Evolutionary conservation across 53 echinoderm and acorn worm genomes (phyloP).

Genomic region (Antedon mediterranea): DNA sequence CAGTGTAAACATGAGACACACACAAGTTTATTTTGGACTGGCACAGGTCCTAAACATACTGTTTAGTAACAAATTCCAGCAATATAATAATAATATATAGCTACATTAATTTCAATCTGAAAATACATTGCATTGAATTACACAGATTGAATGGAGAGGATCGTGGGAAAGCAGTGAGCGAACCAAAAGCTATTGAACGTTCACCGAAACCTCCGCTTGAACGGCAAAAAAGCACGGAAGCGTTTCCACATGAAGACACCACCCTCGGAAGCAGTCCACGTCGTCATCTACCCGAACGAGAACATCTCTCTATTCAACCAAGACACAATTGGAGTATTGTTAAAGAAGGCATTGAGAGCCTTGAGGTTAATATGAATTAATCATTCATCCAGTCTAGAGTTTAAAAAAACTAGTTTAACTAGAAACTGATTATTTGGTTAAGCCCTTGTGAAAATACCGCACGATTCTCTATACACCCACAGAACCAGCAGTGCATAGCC

Average conservation of each 20-base stretch:
- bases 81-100: too few relatives aligned
- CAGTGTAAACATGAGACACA: too few relatives aligned
- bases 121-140: background rate
- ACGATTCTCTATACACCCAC: too few relatives aligned
- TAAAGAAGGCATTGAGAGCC: slow-evolving; percentile 59
- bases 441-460: too few relatives aligned
- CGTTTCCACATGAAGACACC: slow-evolving; percentile 24
- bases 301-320: slow-evolving; percentile 84
- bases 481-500: too few relatives aligned
- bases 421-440: too few relatives aligned
- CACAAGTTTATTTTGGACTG: too few relatives aligned
- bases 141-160: background rate
- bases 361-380: slow-evolving; percentile 38
- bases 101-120: too few relatives aligned
- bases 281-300: slow-evolving; percentile 59
- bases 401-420: too few relatives aligned
- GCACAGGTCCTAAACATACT: too few relatives aligned
- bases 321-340: slow-evolving; percentile 83
- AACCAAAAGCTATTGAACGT: background rate
- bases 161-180: background rate
- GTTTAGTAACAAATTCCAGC: too few relatives aligned
- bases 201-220: background rate
- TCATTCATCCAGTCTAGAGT: too few relatives aligned
- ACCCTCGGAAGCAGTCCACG: slow-evolving; percentile 52
- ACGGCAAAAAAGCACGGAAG: background rate